Evolutionary conservation across 2,113 vertebrate genomes (phyloP), one percentile per base, ranked within the genome.

Genomic region (Lonchura striata): DNA sequence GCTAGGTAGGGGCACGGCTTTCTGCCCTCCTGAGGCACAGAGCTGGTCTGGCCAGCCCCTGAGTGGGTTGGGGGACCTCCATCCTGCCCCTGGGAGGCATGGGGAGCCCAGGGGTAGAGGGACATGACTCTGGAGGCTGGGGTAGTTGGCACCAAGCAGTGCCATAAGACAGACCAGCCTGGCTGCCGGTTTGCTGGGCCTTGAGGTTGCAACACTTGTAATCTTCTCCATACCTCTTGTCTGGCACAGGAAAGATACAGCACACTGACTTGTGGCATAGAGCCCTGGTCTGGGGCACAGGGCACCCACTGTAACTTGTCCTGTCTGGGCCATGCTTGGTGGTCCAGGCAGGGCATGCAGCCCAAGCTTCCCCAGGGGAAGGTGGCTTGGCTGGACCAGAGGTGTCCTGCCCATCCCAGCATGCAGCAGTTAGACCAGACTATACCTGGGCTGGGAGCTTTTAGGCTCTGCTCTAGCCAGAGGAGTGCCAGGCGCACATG

Each of bases 1-100:
- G 94, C 96, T 98, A 95, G 99, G 99, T 99, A 97, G 82, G 98
- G 54, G 30, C 52, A 75, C 20, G 30, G 24, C 79, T 96, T 89
- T 91, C 53, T 75, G 37, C 24, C 57, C 22, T 46, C 10, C 77
- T 22, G 20, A 4, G 69, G 81, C 41, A 60, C 23, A 23, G 53
- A 56, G 35, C 21, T 82, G 89, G 47, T 16, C 27, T 7, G 1
- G 23, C 13, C 19, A 35, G 37, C 15, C 49, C 11, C 53, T 53
- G 68, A 52, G 35, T 0, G 2, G 54, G 25, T 11, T 49, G 20
- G 24, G 14, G 14, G 11, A 39, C 18, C 9, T 21, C 15, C 47
- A 78, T 6, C 23, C 46, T 65, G 18, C 12, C 41, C 13, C 47
- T 54, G 60, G 50, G 47, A 77, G 35, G 10, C 0, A 0, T 50